Base-by-base conservation (phyloP, 2,113 vertebrate species). In the Hippocampus barbouri region DNA sequence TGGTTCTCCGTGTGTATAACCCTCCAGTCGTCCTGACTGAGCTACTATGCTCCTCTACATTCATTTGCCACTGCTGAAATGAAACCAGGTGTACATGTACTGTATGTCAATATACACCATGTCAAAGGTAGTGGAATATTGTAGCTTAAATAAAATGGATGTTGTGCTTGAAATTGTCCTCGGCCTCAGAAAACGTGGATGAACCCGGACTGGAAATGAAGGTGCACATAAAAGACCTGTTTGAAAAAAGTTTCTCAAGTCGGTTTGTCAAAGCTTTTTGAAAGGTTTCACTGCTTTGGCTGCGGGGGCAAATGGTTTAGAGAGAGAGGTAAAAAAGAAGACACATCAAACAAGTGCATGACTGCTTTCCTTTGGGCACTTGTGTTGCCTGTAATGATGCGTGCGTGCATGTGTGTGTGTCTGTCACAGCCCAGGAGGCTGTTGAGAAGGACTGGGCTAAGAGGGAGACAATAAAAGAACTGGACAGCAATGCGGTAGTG, bases 281-380 rank as follows among this genome's bases (percentile, higher is more conserved):
- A 68, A 64, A 66, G 47, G 61, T 40, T 74, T 65, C 67, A n/a
- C 70, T 73, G 72, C 69, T 54, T 54, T 54, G 53, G 10, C 21
- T 54, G 74, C 61, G 71, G 79, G 76, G 41, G 77, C 25, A 27
- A 65, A 41, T 64, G 62, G 21, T 66, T 65, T 47, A 67, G 69
- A 71, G 64, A 71, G 64, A n/a, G 71, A 30, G 78, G 77, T 85
- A 85, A 76, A 80, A 38, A 83, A 76, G 74, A 66, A 70, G 67
- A 68, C 65, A 74, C 69, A 64, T 74, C 76, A 67, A 83, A 83
- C 86, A 85, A 83, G 82, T 85, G 85, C 79, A 85, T 16, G 71
- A 68, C 72, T 80, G 75, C 70, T 76, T 78, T 86, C 83, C 83
- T 86, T n/a, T 41, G 40, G 74, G 75, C 83, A 59, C 78, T 73